Base-by-base conservation (phyloP, 1,140 invertebrate species). In the Halotydeus destructor region DNA sequence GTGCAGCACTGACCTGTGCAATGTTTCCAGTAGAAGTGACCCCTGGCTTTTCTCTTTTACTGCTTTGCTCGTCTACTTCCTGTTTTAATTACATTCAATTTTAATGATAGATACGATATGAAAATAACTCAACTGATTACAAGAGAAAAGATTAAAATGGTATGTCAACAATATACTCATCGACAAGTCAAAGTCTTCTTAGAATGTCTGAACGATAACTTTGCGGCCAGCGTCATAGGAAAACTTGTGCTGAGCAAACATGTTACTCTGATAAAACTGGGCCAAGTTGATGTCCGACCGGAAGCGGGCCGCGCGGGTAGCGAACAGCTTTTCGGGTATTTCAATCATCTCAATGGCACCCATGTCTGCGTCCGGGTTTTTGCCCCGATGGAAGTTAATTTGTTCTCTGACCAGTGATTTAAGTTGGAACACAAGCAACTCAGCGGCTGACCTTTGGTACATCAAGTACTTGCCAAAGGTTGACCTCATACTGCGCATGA, bases 371-470 rank as follows among this genome's bases (percentile, higher is more conserved):
- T 68, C 64, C 3, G 75, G 76, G 49, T 76, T 76, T n/a, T 78
- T 66, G 43, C 78, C 79, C 43, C 79, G 68, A 57, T 88, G 73
- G 55, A 82, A 94, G 1, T 76, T 69, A 36, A 89, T 63, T 55
- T 89, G 80, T 56, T 98, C 89, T 49, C 85, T 70, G 1, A 86
- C 75, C 43, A 97, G 66, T 59, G 97, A 86, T 30, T 88, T 78
- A 8, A 99, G 67, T 46, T 96, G 77, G 60, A 91, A 98, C 54
- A 94, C 82, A 0, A 99, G 62, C 11, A 99, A 66, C 57, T 99
- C 91, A 52, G 86, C 85, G 63, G 91, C 83, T 60, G 98, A 89
- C 54, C 84, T 79, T 53, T 88, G 85, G 65, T 80, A 97, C 3
- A 80, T 69, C 12, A 98, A 65, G 60, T 93, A 97, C 50, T 82